Evolutionary conservation across 1,140 invertebrate genomes (phyloP).

Genomic region (Drosophila obscura): DNA sequence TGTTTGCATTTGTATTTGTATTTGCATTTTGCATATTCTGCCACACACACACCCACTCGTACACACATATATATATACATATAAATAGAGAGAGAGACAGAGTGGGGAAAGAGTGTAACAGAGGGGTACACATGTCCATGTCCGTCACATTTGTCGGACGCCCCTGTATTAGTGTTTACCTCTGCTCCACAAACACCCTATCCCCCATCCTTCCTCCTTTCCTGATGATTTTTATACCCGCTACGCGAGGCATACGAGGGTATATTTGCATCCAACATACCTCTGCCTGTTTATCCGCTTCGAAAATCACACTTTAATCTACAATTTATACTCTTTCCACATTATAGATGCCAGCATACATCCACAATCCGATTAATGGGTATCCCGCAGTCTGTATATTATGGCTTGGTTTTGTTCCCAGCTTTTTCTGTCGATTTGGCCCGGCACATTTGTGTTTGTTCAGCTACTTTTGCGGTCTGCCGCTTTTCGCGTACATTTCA

Average conservation of each 20-base stretch:
- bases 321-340: too few species aligned
- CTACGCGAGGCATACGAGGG: too few species aligned
- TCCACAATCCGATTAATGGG: too few species aligned
- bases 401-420: not conserved
- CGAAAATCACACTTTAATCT: too few species aligned
- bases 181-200: constrained; percentile 24
- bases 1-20: constrained; percentile 80
- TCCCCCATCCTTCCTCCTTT: not conserved
- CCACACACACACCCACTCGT: constrained; percentile 38
- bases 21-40: constrained; percentile 75
- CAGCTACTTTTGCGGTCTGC: constrained; percentile 80
- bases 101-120: not conserved
- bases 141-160: constrained; percentile 61
- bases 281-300: too few species aligned
- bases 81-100: not conserved
- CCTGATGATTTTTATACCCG: constrained; percentile 5
- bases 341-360: too few species aligned
- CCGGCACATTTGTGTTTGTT: constrained; percentile 78
- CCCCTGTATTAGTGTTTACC: constrained; percentile 53
- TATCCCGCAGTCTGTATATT: too few species aligned
- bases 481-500: constrained; percentile 79
- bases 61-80: constrained; percentile 4
- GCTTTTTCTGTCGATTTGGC: constrained; percentile 65
- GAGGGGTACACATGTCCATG: constrained; percentile 41
- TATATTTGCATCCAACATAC: too few species aligned